Evolutionary conservation across 2,113 vertebrate genomes (phyloP).

Genomic region (Suncus etruscus): DNA sequence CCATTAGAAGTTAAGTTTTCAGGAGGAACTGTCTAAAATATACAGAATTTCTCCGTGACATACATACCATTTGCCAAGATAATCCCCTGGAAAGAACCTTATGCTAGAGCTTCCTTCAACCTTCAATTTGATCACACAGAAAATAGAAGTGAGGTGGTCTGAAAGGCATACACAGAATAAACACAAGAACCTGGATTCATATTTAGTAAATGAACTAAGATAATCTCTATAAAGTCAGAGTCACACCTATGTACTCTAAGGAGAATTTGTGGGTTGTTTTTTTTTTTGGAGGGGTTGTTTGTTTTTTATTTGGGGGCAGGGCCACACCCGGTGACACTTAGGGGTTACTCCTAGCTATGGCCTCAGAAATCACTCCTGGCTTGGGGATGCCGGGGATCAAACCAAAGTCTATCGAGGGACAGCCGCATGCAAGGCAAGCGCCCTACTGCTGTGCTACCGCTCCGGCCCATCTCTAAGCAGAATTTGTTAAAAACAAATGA

Average conservation of each 20-base stretch:
- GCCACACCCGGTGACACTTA: too few relatives aligned
- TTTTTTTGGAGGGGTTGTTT: too few relatives aligned
- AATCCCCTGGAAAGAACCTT: background rate
- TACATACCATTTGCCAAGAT: constrained; percentile 21
- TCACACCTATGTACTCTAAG: constrained; percentile 69
- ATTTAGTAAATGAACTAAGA: constrained; percentile 68
- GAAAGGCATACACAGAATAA: constrained; percentile 37
- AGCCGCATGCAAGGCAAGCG: too few relatives aligned
- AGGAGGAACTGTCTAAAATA: constrained; percentile 23
- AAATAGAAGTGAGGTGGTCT: constrained; percentile 34
- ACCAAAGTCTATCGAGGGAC: too few relatives aligned
- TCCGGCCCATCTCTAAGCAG: constrained; percentile 42
- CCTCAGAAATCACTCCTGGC: too few relatives aligned
- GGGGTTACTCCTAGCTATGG: too few relatives aligned
- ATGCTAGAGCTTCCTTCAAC: background rate
- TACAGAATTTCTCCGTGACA: constrained; percentile 22
- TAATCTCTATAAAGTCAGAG: constrained; percentile 69
- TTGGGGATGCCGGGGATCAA: too few relatives aligned
- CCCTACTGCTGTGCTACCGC: too few relatives aligned
- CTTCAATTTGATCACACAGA: constrained; percentile 36
- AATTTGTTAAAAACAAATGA: constrained; percentile 78
- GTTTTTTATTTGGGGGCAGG: too few relatives aligned
- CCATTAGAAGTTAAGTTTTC: constrained; percentile 55
- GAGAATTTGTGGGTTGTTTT: constrained; percentile 57
- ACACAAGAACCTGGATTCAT: constrained; percentile 54